Base-by-base conservation (phyloP, 2,797 vertebrate genomes). In the Falco biarmicus region DNA sequence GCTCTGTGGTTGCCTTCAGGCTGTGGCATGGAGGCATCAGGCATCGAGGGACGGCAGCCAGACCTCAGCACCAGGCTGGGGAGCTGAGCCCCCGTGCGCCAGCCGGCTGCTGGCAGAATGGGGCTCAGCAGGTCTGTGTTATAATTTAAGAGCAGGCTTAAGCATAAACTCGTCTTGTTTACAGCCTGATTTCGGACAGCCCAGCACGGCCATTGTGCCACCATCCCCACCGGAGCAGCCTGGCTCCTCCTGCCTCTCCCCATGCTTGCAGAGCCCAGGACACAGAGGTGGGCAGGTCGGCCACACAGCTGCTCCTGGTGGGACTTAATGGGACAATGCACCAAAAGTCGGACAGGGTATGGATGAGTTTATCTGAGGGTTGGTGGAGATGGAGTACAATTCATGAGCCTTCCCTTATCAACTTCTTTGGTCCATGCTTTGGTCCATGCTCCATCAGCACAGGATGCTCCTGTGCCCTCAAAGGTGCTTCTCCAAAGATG, bases 341-440 rank as follows among this genome's bases (percentile, higher is more conserved):
- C 9, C 17, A 51, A 31, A 29, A 45, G 34, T 7, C 41, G 75
- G 37, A 3, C 19, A 53, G 25, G 20, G 5, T 15, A 4, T 1
- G 41, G 57, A 20, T 22, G 66, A 78, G 34, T 11, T 71, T 20
- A 39, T 39, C 64, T 3, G 15, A 8, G 37, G 19, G 9, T 0
- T 13, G 21, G 17, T 60, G 69, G 54, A 48, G 1, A 0, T 1
- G 15, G 17, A 34, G 5, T 5, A 37, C 5, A 0, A 8, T 15
- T 45, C 54, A 8, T 59, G 54, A n/a, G 47, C 13, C 75, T 37
- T 43, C 56, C 15, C 15, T 6, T 56, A 2, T 12, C 45, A 13
- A 1, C 31, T 37, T 6, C 28, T 48, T 43, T 17, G 54, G 20
- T 43, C 32, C 21, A 2, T 39, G 60, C 25, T 41, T 37, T 10